Conservation (phyloP, 1,140 invertebrate genomes). For the Drosophila auraria region DNA sequence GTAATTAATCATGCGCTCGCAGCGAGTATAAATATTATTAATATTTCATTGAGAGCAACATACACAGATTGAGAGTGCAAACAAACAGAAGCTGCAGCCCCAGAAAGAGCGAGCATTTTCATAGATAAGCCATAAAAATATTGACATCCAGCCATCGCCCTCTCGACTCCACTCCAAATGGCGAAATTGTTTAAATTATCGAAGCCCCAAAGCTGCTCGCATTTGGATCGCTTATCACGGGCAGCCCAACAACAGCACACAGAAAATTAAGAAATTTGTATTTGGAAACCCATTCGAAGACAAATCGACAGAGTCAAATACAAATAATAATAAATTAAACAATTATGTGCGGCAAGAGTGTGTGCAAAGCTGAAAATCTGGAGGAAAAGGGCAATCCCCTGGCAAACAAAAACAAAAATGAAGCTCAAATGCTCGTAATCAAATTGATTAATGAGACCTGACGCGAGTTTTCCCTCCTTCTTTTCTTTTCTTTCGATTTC, state of each 20-base stretch:
- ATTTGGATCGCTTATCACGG: constrained; percentile 62
- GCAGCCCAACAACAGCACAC: constrained; percentile 9
- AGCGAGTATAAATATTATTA: constrained; percentile 56
- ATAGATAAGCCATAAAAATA: constrained; percentile 80
- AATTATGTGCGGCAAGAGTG: constrained; percentile 61
- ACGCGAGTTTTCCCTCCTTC: constrained; percentile 33
- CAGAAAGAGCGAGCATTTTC: constrained; percentile 15
- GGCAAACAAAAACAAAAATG: constrained; percentile 13
- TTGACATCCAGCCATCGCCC: constrained; percentile 52
- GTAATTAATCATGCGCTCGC: constrained; percentile 48
- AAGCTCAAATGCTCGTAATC: constrained; percentile 70
- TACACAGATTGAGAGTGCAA: constrained; percentile 38
- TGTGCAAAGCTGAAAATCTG: constrained; percentile 36
- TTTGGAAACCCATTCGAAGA: constrained; percentile 72
- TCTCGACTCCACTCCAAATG: constrained; percentile 31
- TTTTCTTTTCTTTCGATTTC: constrained; percentile 23
- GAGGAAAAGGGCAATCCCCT: not conserved
- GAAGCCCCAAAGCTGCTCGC: constrained; percentile 27
- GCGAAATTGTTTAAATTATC: constrained; percentile 76
- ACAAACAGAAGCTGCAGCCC: constrained; percentile 33
- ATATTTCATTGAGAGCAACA: constrained; percentile 57
- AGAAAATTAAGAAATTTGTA: constrained; percentile 61
- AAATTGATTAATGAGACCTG: constrained; percentile 79
- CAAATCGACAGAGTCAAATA: constrained; percentile 69
- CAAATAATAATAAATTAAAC: constrained; percentile 84